phyloP scores from a whole-genome alignment of 2,797 vertebrate species.

The Sebastes minor region DNA sequence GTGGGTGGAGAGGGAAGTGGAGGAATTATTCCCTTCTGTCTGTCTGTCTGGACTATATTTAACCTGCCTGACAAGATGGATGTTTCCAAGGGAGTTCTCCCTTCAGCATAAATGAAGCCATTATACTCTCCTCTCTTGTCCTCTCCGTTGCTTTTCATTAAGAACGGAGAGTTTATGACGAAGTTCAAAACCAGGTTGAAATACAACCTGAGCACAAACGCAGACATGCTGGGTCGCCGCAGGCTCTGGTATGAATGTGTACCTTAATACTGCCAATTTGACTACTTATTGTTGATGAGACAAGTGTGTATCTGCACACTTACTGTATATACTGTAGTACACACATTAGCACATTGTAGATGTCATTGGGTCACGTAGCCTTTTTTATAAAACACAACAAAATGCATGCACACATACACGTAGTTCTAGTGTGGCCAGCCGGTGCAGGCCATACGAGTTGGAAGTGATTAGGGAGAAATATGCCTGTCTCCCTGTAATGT shows the following conservation, averaged over 20 bases:
- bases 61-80: constrained; percentile 73
- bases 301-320: neutral
- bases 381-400: constrained; percentile 14
- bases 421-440: constrained; percentile 30
- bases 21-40: constrained; percentile 71
- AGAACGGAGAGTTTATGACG: constrained; percentile 30
- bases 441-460: constrained; percentile 62
- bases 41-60: constrained; percentile 79
- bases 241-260: constrained; percentile 8
- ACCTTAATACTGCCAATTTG: constrained; percentile 10
- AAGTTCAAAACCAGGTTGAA: constrained; percentile 49
- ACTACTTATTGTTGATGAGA: constrained; percentile 6
- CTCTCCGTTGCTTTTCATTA: constrained; percentile 45
- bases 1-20: constrained; percentile 71
- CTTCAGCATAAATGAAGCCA: constrained; percentile 70
- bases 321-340: neutral
- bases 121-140: constrained; percentile 57
- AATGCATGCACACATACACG: constrained; percentile 1
- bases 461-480: constrained; percentile 83
- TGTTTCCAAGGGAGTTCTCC: constrained; percentile 62
- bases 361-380: neutral
- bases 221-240: constrained; percentile 29
- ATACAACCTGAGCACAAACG: constrained; percentile 44
- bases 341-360: neutral
- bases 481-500: constrained; percentile 81